Evolutionary conservation across 2,113 vertebrate genomes (phyloP).

Genomic region (sheep (Ovis aries)): ARS-UI_Ramb_v3.0 NC_056068.1:75976001-75976500

Average conservation of each 20-base stretch:
- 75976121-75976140: neutral
- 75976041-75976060: neutral
- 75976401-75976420: neutral
- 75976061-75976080: constrained; percentile 38
- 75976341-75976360: neutral
- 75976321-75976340: neutral
- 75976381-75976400: neutral
- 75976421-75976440: neutral
- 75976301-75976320: neutral
- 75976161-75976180: neutral
- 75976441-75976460: neutral
- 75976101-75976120: neutral
- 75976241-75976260: constrained; percentile 40
- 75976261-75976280: constrained; percentile 42
- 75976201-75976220: constrained; percentile 39
- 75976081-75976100: neutral
- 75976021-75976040: neutral
- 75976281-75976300: neutral
- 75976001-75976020: neutral
- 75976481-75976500: neutral
- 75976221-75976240: constrained; percentile 54
- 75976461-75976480: neutral
- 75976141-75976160: neutral
- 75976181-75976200: constrained; percentile 42
- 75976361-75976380: neutral